Conservation (phyloP, 2,113 vertebrate genomes). For the Syngnathus floridae region DNA sequence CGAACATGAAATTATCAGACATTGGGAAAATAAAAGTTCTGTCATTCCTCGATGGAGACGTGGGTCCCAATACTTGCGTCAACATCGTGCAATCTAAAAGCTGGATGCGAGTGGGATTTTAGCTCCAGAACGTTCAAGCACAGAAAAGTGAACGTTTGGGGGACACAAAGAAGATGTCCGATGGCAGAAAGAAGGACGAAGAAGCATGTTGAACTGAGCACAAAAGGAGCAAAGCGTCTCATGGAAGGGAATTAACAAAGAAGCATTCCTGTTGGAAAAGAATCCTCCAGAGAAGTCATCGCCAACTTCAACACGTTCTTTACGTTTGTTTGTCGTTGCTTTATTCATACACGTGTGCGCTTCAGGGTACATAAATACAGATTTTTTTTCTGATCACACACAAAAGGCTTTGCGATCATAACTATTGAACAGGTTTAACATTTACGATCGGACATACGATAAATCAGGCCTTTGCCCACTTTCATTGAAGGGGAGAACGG, state of each 20-base stretch:
- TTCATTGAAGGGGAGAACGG: neutral
- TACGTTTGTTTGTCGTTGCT: neutral
- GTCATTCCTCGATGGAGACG: neutral
- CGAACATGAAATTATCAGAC: neutral
- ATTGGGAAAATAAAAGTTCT: neutral
- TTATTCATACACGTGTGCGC: neutral
- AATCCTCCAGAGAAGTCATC: neutral
- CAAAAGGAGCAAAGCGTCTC: neutral
- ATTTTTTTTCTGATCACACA: neutral
- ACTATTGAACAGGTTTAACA: neutral
- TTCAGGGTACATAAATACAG: neutral
- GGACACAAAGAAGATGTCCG: neutral
- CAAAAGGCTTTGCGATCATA: neutral
- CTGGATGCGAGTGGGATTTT: neutral
- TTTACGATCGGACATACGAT: neutral
- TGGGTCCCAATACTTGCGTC: neutral
- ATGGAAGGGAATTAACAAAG: neutral
- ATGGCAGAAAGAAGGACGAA: neutral
- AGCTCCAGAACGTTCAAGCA: neutral
- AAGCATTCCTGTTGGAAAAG: neutral
- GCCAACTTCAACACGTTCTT: neutral
- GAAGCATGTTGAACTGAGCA: constrained; percentile 3
- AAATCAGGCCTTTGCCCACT: neutral
- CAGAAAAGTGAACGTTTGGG: neutral
- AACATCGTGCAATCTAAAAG: neutral